Percentiles rank a stretch among this genome's conserved stretches.
Evolutionary conservation across 2,797 vertebrate genomes (phyloP).

Genomic region (Acropternis orthonyx): DNA sequence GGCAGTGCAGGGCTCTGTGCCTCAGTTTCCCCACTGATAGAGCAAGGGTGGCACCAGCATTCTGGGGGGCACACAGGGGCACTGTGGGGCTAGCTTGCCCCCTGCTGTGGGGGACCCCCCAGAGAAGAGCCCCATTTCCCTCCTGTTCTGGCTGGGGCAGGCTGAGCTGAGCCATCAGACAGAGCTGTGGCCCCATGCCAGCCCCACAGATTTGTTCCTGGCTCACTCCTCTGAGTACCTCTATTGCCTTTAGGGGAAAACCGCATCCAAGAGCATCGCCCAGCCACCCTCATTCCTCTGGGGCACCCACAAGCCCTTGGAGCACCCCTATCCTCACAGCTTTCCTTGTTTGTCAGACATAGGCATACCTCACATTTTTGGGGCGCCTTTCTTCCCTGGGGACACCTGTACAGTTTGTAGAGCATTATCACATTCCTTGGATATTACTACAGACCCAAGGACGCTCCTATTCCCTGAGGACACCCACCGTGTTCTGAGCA

Average conservation of each 20-base stretch:
- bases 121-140: accelerated
- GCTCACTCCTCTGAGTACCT: not conserved
- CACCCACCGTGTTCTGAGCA: not conserved
- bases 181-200: accelerated
- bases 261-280: too few relatives aligned
- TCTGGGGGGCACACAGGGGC: not conserved
- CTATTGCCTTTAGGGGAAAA: not conserved
- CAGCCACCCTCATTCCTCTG: accelerated
- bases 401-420: not conserved
- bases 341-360: not conserved
- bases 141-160: not conserved
- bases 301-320: not conserved
- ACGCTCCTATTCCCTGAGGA: not conserved
- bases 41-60: accelerated
- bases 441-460: not conserved
- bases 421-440: too few relatives aligned
- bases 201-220: accelerated
- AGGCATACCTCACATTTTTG: not conserved
- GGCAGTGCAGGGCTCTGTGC: not conserved
- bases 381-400: not conserved
- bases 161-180: not conserved
- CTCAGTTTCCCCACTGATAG: not conserved
- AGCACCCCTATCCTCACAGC: not conserved
- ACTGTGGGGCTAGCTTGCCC: too few relatives aligned
- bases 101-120: accelerated